Conservation (phyloP, 2,113 vertebrate genomes). For the Oceanites oceanicus region DNA sequence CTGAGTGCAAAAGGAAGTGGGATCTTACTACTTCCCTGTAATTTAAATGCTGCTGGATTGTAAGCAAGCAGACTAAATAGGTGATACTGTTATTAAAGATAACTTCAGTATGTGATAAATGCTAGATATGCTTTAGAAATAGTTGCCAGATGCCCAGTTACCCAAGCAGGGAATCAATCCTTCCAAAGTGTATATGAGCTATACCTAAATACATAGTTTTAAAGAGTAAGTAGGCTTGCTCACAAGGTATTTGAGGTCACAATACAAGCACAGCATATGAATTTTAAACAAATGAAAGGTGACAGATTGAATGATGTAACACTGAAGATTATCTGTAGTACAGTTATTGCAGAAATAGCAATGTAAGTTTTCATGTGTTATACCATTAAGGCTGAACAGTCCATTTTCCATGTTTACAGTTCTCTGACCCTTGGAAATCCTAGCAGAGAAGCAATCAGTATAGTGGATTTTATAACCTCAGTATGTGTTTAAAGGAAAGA, state of each 20-base stretch:
- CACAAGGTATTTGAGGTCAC: background rate
- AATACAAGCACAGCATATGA: background rate
- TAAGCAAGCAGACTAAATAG: background rate
- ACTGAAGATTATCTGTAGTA: background rate
- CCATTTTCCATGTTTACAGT: background rate
- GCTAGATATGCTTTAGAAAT: background rate
- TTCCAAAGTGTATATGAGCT: background rate
- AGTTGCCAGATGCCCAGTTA: background rate
- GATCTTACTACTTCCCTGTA: background rate
- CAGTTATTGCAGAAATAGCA: background rate
- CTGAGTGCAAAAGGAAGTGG: background rate
- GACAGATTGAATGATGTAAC: background rate
- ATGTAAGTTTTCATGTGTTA: background rate
- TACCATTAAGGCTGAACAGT: background rate
- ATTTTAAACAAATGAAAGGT: background rate
- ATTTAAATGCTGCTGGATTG: background rate
- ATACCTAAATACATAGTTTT: background rate
- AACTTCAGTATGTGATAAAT: background rate
- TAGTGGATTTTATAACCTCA: background rate
- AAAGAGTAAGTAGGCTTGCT: background rate
- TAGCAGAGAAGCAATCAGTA: background rate
- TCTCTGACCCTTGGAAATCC: conserved; percentile 7
- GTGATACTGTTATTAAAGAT: conserved; percentile 11
- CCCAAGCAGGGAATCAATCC: background rate
- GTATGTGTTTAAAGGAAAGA: background rate